A percentile compares a stretch with the other conserved stretches of the same genome.
Evolutionary conservation across 2,888 invertebrate genomes (phyloP).

Genomic region (Acleris holmiana): DNA sequence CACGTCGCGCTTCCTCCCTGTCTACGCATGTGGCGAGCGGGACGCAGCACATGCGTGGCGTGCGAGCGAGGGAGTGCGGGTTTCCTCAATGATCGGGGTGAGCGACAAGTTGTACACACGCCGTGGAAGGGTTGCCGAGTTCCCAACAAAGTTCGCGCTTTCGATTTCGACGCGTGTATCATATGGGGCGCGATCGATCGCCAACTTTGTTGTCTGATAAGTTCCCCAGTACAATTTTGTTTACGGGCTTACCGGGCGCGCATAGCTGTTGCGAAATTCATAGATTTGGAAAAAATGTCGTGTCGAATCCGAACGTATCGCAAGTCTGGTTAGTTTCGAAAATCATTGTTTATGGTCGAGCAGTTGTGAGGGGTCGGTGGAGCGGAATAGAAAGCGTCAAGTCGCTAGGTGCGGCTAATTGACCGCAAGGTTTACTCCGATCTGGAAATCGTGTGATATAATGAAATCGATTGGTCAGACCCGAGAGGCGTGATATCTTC

Average conservation of each 20-base stretch:
- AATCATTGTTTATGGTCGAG: conserved; percentile 81
- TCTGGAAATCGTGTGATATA: conserved; percentile 67
- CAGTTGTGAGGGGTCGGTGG: conserved; percentile 71
- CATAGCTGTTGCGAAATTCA: conserved; percentile 54
- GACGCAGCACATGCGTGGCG: conserved; percentile 70
- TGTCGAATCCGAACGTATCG: conserved; percentile 67
- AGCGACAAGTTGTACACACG: conserved; percentile 72
- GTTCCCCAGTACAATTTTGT: conserved; percentile 44
- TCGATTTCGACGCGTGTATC: conserved; percentile 78
- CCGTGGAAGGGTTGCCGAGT: conserved; percentile 76
- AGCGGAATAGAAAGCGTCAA: conserved; percentile 81
- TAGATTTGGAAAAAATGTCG: conserved; percentile 55
- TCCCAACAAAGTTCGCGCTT: conserved; percentile 71
- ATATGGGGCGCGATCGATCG: conserved; percentile 79
- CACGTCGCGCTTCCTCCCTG: conserved; percentile 42
- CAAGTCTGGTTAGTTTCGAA: conserved; percentile 63
- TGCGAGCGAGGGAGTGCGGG: conserved; percentile 65
- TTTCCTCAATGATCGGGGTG: conserved; percentile 76
- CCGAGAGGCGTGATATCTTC: conserved; percentile 38
- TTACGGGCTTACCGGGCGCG: conserved; percentile 47
- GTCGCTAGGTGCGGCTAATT: conserved; percentile 72
- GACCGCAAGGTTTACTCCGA: conserved; percentile 79
- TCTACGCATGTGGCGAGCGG: conserved; percentile 66
- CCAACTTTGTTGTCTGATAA: conserved; percentile 56
- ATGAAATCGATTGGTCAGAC: conserved; percentile 49